Evolutionary conservation across 2,888 invertebrate genomes (phyloP).

Genomic region (Euclidia mi): DNA sequence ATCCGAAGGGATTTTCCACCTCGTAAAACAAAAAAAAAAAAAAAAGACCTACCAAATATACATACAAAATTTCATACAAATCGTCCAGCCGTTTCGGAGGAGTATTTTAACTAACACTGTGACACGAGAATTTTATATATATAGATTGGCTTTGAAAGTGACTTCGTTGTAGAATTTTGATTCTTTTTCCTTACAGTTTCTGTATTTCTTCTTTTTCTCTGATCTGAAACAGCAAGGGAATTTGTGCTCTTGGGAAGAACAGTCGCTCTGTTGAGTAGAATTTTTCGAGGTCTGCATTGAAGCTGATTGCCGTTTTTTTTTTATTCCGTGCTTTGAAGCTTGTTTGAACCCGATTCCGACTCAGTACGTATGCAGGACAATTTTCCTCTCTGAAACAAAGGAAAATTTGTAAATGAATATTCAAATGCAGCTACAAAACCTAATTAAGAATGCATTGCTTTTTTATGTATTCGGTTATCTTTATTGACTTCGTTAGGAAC

Average conservation of each 20-base stretch:
- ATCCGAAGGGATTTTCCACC: too few relatives aligned
- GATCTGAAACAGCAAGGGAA: conserved; percentile 82
- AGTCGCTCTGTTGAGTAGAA: conserved; percentile 77
- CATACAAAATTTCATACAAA: too few relatives aligned
- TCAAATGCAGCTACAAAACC: background rate
- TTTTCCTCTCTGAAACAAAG: conserved; percentile 82
- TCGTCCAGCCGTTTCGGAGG: too few relatives aligned
- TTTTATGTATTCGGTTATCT: background rate
- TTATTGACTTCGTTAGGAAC: conserved; percentile 2
- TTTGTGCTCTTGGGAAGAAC: conserved; percentile 78
- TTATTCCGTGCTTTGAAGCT: too few relatives aligned
- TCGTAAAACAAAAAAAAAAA: too few relatives aligned
- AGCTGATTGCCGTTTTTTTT: conserved; percentile 77
- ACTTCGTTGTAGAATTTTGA: conserved; percentile 80
- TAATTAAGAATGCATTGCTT: conserved; percentile 3
- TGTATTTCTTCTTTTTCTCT: conserved; percentile 74
- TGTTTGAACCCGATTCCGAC: conserved; percentile 85
- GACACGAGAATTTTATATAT: too few relatives aligned
- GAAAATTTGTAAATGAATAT: conserved; percentile 1
- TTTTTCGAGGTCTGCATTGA: conserved; percentile 79
- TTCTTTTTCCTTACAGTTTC: conserved; percentile 75
- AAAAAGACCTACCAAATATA: too few relatives aligned
- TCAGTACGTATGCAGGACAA: conserved; percentile 85
- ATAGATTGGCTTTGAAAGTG: conserved; percentile 84
- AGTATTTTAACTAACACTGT: too few relatives aligned